phyloP scores from a whole-genome alignment of 2,113 vertebrate species.

The Formicarius rufipectus region DNA sequence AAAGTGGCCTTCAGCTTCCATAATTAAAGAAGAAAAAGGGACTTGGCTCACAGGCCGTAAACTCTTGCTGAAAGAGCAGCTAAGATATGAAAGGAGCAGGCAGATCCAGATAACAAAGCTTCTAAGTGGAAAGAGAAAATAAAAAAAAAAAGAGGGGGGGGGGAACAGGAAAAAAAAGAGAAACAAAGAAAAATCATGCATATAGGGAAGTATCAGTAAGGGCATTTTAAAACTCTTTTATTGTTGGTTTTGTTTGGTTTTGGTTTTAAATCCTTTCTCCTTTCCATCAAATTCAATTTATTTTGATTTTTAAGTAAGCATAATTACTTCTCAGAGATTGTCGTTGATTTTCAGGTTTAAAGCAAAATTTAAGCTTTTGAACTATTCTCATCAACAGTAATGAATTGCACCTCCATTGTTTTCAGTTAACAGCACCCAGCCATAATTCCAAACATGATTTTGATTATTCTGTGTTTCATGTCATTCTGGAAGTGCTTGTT shows the following conservation, averaged over 20 bases:
- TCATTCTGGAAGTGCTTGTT: neutral
- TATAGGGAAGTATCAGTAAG: neutral
- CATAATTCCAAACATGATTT: neutral
- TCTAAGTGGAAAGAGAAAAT: neutral
- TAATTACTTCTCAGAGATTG: neutral
- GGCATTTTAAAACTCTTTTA: neutral
- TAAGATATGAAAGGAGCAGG: slow-evolving; percentile 17
- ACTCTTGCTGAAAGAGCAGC: slow-evolving; percentile 36
- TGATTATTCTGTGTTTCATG: neutral
- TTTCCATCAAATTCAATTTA: neutral
- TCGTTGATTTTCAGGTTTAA: neutral
- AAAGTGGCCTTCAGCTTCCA: slow-evolving; percentile 42
- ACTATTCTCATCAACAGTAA: neutral
- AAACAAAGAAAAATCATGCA: neutral
- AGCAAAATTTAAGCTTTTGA: neutral
- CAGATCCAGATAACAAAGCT: slow-evolving; percentile 18
- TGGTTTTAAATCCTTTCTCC: neutral
- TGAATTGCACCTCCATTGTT: neutral
- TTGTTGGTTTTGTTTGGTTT: neutral
- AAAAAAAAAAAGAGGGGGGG: too few species aligned
- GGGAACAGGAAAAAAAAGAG: neutral
- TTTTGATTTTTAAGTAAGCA: neutral
- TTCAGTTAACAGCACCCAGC: neutral
- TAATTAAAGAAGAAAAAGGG: slow-evolving; percentile 53
- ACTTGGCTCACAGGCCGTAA: slow-evolving; percentile 34